Percentiles rank a stretch among this genome's conserved stretches.
Conservation (phyloP, 1,140 invertebrate genomes). For the Drosophila kanapiae region DNA sequence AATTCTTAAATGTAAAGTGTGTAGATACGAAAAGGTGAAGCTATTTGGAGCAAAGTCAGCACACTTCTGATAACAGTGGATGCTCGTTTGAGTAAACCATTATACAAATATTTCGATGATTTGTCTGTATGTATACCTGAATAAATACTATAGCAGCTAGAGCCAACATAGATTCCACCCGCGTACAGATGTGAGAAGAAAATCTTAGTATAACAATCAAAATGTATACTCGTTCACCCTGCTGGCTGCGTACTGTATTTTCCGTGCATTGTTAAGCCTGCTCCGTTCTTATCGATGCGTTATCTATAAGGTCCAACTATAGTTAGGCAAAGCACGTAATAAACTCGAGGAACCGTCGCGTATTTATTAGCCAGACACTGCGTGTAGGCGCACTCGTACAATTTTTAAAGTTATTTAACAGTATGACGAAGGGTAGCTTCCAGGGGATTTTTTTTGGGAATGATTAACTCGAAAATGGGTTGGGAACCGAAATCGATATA, state of each 20-base stretch:
- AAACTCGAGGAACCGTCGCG: constrained; percentile 17
- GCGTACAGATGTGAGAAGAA: too few relatives aligned
- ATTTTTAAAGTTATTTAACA: constrained; percentile 12
- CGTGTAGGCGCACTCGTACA: constrained; percentile 22
- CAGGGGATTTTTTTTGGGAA: constrained; percentile 31
- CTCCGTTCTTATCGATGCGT: constrained; percentile 32
- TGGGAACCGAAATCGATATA: not conserved
- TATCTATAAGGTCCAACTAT: constrained; percentile 36
- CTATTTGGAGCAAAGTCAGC: constrained; percentile 7
- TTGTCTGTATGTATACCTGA: too few relatives aligned
- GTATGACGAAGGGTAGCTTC: constrained; percentile 14
- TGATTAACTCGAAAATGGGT: constrained; percentile 26
- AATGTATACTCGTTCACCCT: not conserved
- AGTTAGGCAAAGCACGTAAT: constrained; percentile 35
- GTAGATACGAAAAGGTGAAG: constrained; percentile 1
- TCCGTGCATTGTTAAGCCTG: constrained; percentile 32
- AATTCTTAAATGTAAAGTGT: constrained; percentile 24
- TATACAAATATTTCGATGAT: too few relatives aligned
- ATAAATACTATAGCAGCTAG: too few relatives aligned
- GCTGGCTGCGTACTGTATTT: not conserved
- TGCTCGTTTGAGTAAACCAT: not conserved
- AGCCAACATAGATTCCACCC: too few relatives aligned
- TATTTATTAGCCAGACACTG: constrained; percentile 26
- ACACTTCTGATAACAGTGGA: constrained; percentile 8
- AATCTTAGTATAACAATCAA: not conserved